Evolutionary conservation across 2,888 invertebrate genomes (phyloP).

Genomic region (Stenolophus ochropezus): DNA sequence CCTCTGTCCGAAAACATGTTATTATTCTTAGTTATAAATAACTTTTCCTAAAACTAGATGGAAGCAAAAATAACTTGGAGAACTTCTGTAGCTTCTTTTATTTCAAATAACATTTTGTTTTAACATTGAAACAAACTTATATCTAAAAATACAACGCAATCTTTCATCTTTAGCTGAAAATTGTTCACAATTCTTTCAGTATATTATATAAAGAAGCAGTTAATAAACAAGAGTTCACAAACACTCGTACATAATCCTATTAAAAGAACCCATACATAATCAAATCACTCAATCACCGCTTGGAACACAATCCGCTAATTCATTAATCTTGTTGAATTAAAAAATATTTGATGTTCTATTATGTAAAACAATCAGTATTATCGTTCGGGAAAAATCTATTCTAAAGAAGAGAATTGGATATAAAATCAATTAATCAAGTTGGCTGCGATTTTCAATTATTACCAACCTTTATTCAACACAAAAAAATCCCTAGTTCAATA

Average conservation of each 20-base stretch:
- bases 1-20: too few species aligned
- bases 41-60: too few species aligned
- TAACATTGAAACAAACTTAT: too few species aligned
- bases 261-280: not conserved
- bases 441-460: slow-evolving; percentile 41
- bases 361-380: slow-evolving; percentile 9
- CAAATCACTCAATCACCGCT: not conserved
- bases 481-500: slow-evolving; percentile 24
- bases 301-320: not conserved
- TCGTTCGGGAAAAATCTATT: slow-evolving; percentile 13
- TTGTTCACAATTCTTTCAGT: not conserved
- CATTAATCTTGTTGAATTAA: not conserved
- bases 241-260: not conserved
- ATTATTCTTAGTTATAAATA: too few species aligned
- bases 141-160: not conserved
- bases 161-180: not conserved
- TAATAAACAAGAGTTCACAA: not conserved
- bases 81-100: too few species aligned
- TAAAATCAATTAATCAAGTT: slow-evolving; percentile 41
- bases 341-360: slow-evolving; percentile 17
- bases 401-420: slow-evolving; percentile 25
- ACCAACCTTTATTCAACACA: slow-evolving; percentile 44
- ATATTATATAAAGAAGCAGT: not conserved
- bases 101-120: too few species aligned
- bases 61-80: too few species aligned